Conservation (phyloP, 2,888 invertebrate genomes). For the Megamerina dolium region DNA sequence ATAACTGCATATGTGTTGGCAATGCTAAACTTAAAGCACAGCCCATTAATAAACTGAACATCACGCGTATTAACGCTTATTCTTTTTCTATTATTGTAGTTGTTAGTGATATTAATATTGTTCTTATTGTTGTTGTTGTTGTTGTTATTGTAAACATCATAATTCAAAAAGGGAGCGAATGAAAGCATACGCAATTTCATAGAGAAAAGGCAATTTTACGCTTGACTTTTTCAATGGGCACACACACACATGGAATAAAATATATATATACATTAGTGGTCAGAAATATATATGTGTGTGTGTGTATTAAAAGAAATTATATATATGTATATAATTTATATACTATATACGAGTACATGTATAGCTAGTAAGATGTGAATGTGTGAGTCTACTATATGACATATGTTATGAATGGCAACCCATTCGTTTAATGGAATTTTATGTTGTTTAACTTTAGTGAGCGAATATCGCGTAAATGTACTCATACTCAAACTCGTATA, state of each 20-base stretch:
- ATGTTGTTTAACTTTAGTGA: slow-evolving; percentile 31
- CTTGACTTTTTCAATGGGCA: slow-evolving; percentile 30
- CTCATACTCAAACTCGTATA: slow-evolving; percentile 1
- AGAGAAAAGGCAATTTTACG: slow-evolving; percentile 39
- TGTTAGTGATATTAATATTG: too few relatives aligned
- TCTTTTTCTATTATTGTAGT: too few relatives aligned
- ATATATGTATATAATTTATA: too few relatives aligned
- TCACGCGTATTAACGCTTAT: background rate
- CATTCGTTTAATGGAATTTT: slow-evolving; percentile 35
- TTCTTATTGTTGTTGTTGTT: too few relatives aligned
- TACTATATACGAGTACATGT: background rate
- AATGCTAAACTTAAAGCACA: too few relatives aligned
- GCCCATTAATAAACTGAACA: background rate
- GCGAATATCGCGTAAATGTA: background rate
- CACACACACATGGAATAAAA: background rate
- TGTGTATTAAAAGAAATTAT: background rate
- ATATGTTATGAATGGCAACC: slow-evolving; percentile 35
- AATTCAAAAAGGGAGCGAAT: too few relatives aligned
- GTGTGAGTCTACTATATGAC: slow-evolving; percentile 8
- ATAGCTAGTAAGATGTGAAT: slow-evolving; percentile 4
- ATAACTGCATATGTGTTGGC: too few relatives aligned
- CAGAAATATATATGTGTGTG: background rate
- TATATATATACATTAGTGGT: background rate
- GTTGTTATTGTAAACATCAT: background rate
- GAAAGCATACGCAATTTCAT: slow-evolving; percentile 25